Evolutionary conservation across 2,888 invertebrate species (phyloP).

Genomic region (Camptogramma bilineatum): DNA sequence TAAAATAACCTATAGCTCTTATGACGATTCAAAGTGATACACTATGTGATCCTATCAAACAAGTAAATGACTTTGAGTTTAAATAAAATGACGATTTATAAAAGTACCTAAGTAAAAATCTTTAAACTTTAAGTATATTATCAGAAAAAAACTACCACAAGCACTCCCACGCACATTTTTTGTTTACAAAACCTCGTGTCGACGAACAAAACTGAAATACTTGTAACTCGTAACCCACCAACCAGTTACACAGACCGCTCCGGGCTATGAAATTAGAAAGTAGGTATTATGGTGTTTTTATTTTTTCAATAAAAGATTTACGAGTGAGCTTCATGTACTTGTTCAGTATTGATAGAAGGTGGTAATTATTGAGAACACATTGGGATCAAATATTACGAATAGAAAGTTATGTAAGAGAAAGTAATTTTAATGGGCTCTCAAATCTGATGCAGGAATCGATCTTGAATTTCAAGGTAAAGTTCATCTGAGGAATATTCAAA

Average conservation of each 20-base stretch:
- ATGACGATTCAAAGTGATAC: too few relatives aligned
- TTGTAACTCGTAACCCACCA: conserved; percentile 28
- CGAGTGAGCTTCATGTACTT: conserved; percentile 56
- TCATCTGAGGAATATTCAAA: background rate
- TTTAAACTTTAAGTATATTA: background rate
- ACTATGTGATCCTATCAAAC: too few relatives aligned
- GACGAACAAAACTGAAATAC: conserved; percentile 33
- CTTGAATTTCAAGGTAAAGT: conserved; percentile 4
- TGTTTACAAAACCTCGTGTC: conserved; percentile 20
- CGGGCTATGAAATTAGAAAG: conserved; percentile 82
- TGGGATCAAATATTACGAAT: conserved; percentile 29
- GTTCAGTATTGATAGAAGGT: conserved; percentile 26
- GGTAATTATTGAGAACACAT: conserved; percentile 31
- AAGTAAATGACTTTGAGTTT: too few relatives aligned
- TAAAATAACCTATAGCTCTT: too few relatives aligned
- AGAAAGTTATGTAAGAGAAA: conserved; percentile 42
- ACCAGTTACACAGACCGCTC: conserved; percentile 63
- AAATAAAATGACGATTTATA: too few relatives aligned
- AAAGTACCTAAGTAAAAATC: background rate
- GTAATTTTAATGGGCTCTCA: conserved; percentile 31
- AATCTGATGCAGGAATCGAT: conserved; percentile 21
- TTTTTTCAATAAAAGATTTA: conserved; percentile 75
- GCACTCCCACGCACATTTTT: background rate
- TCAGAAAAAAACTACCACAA: background rate
- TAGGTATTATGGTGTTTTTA: conserved; percentile 54